Conservation (phyloP, 2,797 vertebrate species). For the Pipistrellus pygmaeus region DNA sequence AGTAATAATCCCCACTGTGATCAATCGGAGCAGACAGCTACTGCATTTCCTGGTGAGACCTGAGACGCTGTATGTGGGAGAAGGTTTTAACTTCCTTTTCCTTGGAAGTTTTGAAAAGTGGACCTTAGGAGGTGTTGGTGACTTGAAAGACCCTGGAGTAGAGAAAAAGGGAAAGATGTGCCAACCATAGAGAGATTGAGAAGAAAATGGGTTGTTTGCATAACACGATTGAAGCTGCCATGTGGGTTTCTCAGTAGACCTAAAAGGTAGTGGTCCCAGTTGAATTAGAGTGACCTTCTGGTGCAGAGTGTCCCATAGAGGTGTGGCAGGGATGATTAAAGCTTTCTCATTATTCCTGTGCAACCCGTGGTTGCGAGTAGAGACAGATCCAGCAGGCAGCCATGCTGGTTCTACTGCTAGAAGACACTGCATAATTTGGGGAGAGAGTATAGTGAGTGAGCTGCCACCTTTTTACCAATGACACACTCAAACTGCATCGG, state of each 20-base stretch:
- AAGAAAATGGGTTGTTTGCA: not conserved
- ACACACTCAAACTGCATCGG: not conserved
- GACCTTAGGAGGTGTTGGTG: conserved; percentile 12
- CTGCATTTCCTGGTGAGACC: conserved; percentile 32
- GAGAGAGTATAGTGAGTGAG: not conserved
- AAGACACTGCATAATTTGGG: not conserved
- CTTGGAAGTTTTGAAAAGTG: conserved; percentile 51
- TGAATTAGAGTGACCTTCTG: not conserved
- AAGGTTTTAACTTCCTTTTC: conserved; percentile 5
- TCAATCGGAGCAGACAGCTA: not conserved
- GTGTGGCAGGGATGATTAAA: conserved; percentile 17
- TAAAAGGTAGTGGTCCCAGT: not conserved
- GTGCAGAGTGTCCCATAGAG: not conserved
- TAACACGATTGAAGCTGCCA: not conserved
- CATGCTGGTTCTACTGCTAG: conserved; percentile 66
- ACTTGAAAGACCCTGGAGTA: conserved; percentile 50
- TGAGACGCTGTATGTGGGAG: not conserved
- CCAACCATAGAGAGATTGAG: not conserved
- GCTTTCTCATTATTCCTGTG: conserved; percentile 36
- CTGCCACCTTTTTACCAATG: not conserved
- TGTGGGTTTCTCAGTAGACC: conserved; percentile 33
- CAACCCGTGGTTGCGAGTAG: not conserved
- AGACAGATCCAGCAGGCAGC: conserved; percentile 59
- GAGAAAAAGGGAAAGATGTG: not conserved
- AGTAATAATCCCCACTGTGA: not conserved